phyloP scores from a whole-genome alignment of 2,113 vertebrate species.

The Chaenocephalus aceratus region DNA sequence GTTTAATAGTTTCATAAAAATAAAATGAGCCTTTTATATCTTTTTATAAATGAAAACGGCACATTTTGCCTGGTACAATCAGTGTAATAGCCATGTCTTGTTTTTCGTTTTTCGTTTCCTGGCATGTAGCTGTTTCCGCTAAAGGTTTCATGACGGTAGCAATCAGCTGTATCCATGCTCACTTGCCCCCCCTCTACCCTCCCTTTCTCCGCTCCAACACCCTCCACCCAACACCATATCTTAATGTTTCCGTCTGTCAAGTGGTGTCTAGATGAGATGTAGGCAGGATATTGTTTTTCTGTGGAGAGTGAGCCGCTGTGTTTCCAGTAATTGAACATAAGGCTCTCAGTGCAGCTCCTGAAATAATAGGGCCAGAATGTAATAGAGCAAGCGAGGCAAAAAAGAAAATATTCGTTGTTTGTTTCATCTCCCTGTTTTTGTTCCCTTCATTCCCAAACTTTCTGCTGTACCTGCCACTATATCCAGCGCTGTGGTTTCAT shows the following conservation, averaged over 20 bases:
- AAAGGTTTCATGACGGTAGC: constrained; percentile 51
- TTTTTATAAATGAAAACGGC: constrained; percentile 8
- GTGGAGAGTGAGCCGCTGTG: constrained; percentile 64
- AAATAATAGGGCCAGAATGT: constrained; percentile 74
- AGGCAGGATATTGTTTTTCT: constrained; percentile 77
- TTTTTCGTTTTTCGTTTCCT: constrained; percentile 5
- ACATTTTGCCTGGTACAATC: constrained; percentile 6
- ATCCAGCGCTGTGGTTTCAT: constrained; percentile 9
- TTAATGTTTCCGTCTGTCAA: constrained; percentile 73
- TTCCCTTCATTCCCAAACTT: constrained; percentile 33
- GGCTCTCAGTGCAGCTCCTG: constrained; percentile 69
- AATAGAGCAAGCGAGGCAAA: constrained; percentile 64
- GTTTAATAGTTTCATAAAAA: constrained; percentile 45
- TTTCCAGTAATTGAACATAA: constrained; percentile 86
- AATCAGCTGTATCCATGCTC: constrained; percentile 34
- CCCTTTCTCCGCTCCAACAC: constrained; percentile 9
- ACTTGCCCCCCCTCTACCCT: background rate
- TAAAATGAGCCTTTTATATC: constrained; percentile 22
- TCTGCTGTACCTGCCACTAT: constrained; percentile 27
- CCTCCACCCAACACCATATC: constrained; percentile 41
- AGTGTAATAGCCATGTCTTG: background rate
- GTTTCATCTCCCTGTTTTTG: constrained; percentile 26
- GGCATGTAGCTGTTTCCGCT: constrained; percentile 16
- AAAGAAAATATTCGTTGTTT: constrained; percentile 72
- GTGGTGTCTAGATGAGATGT: constrained; percentile 69